Conservation (phyloP, 2,797 vertebrate species). For the Mus spretus region DNA sequence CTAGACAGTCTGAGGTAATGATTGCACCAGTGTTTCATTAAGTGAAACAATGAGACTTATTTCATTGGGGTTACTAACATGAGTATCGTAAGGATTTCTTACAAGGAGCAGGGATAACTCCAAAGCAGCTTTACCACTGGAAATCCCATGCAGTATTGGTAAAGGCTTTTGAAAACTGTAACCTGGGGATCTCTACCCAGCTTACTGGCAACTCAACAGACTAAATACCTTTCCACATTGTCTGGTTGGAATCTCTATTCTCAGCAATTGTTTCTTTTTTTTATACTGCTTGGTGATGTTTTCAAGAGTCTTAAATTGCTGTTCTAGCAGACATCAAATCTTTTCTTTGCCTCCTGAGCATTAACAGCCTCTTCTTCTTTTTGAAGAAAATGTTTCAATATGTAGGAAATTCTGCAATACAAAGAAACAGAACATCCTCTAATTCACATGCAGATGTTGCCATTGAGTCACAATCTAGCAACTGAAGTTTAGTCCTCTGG, state of each 20-base stretch:
- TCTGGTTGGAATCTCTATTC: not conserved
- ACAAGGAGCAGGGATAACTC: not conserved
- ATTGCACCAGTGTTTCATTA: not conserved
- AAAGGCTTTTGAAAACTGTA: not conserved
- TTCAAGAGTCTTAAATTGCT: not conserved
- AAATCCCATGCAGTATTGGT: not conserved
- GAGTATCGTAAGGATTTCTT: not conserved
- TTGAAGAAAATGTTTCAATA: not conserved
- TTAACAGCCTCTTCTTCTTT: not conserved
- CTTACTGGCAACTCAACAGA: not conserved
- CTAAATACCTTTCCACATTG: not conserved
- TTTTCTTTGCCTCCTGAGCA: not conserved
- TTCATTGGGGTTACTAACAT: not conserved
- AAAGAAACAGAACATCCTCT: not conserved
- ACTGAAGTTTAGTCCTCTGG: not conserved
- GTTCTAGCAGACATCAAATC: not conserved
- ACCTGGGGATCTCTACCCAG: not conserved
- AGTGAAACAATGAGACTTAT: not conserved
- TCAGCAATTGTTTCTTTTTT: not conserved
- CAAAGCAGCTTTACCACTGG: not conserved
- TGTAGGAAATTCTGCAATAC: not conserved
- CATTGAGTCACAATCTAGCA: not conserved
- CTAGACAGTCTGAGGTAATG: not conserved
- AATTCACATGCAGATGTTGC: not conserved
- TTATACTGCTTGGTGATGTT: not conserved